Evolutionary conservation across 2,113 vertebrate genomes (phyloP).

Genomic region (Corythoichthys haematopterus): DNA sequence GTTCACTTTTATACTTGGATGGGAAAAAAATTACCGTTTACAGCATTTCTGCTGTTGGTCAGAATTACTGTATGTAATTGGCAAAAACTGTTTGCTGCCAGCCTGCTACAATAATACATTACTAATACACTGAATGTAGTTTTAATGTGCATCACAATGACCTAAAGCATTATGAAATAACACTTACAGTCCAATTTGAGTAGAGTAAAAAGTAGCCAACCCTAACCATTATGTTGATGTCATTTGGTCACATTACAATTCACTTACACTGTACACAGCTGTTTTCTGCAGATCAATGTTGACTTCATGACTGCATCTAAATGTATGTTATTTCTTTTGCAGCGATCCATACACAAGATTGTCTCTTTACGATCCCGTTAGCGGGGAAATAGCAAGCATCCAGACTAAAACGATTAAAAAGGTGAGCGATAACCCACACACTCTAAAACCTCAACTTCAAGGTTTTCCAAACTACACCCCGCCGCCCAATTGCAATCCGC

Average conservation of each 20-base stretch:
- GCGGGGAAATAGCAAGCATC: slow-evolving; percentile 81
- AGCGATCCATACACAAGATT: slow-evolving; percentile 94
- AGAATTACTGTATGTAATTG: slow-evolving; percentile 1
- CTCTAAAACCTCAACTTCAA: no score
- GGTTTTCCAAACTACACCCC: no score
- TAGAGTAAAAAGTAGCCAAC: not conserved
- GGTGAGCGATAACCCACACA: slow-evolving; percentile 61
- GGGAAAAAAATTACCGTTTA: no score
- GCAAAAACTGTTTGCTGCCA: not conserved
- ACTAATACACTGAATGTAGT: slow-evolving; percentile 27
- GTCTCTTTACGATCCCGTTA: slow-evolving; percentile 85
- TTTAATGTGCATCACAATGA: slow-evolving; percentile 14
- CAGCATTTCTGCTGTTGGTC: not conserved
- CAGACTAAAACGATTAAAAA: slow-evolving; percentile 96
- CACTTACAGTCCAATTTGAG: slow-evolving; percentile 8
- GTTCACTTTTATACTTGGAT: not conserved
- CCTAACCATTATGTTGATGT: slow-evolving; percentile 10
- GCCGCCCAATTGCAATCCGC: no score
- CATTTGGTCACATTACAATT: not conserved
- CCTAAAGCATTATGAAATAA: slow-evolving; percentile 11
- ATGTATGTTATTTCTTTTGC: slow-evolving; percentile 22
- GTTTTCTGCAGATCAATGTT: not conserved
- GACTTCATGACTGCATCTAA: not conserved
- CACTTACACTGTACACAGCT: not conserved
- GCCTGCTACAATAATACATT: slow-evolving; percentile 15